These are phyloP conservation scores for Pteria penguin DNA, from an alignment of 2,888 invertebrate genomes.

Conservation along the genomic window DNA sequence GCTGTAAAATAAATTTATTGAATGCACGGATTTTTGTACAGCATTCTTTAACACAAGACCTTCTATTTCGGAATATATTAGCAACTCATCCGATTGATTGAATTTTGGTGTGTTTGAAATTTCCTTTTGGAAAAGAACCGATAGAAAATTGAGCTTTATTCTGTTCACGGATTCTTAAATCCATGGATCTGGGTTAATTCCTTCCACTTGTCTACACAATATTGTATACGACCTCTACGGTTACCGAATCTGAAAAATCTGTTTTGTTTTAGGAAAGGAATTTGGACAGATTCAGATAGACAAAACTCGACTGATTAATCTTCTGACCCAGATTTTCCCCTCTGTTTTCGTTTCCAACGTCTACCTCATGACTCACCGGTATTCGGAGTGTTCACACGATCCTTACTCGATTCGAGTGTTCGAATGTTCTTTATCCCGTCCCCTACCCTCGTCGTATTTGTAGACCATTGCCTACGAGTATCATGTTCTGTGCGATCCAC, in stretches of 20 bases:
- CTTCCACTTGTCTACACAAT: constrained; percentile 21
- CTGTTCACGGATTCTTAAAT: constrained; percentile 13
- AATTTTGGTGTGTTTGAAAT: constrained; percentile 2
- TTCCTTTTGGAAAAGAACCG: not conserved
- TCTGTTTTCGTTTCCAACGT: no score
- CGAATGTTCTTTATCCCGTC: no score
- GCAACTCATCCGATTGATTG: not conserved
- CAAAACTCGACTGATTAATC: no score
- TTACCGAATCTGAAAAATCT: not conserved
- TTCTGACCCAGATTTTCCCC: no score
- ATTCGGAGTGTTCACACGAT: no score
- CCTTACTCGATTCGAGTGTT: no score
- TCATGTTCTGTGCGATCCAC: no score
- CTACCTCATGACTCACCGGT: no score
- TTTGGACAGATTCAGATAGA: no score
- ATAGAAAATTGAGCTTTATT: constrained; percentile 6
- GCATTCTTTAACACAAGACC: not conserved
- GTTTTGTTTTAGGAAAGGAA: not conserved
- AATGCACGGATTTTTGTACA: not conserved
- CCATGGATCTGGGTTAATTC: constrained; percentile 11
- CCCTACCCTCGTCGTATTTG: no score
- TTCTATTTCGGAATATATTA: constrained; percentile 23
- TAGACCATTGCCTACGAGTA: no score
- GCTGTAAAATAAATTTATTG: constrained; percentile 23
- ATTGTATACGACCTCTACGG: constrained; percentile 12